phyloP scores from a whole-genome alignment of 2,113 vertebrate species.

The Clarias macrocephalus region DNA sequence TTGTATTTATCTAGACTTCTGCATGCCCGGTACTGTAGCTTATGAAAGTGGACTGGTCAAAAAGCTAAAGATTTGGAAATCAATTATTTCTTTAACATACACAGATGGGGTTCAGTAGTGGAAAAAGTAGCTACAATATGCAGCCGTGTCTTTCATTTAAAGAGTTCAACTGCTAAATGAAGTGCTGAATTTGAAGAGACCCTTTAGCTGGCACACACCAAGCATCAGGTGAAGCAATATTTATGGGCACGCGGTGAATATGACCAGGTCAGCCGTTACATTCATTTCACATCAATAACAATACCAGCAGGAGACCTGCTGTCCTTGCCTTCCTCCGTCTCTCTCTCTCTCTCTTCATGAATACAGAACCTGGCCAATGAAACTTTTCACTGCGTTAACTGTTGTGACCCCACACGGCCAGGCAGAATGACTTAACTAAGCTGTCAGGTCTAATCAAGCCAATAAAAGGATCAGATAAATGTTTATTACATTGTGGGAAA shows the following conservation, averaged over 20 bases:
- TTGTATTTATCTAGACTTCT: not conserved
- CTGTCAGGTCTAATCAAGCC: conserved; percentile 99
- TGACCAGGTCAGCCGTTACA: conserved; percentile 54
- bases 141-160: too few relatives aligned
- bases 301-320: conserved; percentile 38
- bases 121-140: not conserved
- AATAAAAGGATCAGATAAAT: conserved; percentile 99
- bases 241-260: conserved; percentile 60
- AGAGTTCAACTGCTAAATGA: not conserved
- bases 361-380: conserved; percentile 82
- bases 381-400: conserved; percentile 96
- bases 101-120: not conserved
- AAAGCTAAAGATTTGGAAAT: not conserved
- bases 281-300: conserved; percentile 60
- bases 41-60: not conserved
- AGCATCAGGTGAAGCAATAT: conserved; percentile 59
- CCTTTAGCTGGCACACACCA: conserved; percentile 30
- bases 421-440: conserved; percentile 98
- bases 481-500: conserved; percentile 98
- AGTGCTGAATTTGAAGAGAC: conserved; percentile 14
- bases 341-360: conserved; percentile 55
- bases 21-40: not conserved
- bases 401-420: conserved; percentile 90
- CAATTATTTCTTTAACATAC: not conserved
- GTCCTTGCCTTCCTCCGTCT: conserved; percentile 34